Evolutionary conservation across 2,888 invertebrate genomes (phyloP).

Genomic region (Drosophila limbata): DNA sequence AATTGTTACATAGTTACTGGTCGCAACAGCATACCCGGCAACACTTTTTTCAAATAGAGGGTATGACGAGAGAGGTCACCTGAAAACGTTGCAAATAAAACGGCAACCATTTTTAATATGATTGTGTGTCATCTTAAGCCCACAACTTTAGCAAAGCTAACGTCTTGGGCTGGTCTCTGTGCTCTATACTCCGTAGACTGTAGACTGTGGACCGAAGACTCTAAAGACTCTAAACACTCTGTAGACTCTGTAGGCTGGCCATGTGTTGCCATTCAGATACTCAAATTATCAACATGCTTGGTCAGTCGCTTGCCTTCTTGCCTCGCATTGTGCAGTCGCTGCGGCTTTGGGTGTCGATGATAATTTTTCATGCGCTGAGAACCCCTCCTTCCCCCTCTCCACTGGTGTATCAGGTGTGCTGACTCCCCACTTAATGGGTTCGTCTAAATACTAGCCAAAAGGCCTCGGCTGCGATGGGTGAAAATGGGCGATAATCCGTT

Average conservation of each 20-base stretch:
- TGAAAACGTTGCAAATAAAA: slow-evolving; percentile 80
- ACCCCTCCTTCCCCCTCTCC: slow-evolving; percentile 21
- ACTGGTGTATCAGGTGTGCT: slow-evolving; percentile 43
- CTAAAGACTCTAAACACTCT: slow-evolving; percentile 9
- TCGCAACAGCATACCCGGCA: not conserved
- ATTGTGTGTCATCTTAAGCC: slow-evolving; percentile 83
- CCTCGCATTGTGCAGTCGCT: slow-evolving; percentile 58
- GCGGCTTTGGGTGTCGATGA: slow-evolving; percentile 75
- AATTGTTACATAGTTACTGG: not conserved
- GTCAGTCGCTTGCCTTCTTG: slow-evolving; percentile 16
- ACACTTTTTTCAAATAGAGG: not conserved
- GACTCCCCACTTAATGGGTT: slow-evolving; percentile 70
- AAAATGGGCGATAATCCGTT: slow-evolving; percentile 82
- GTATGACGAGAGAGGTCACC: slow-evolving; percentile 68
- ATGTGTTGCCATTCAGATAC: slow-evolving; percentile 77
- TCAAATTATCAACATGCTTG: slow-evolving; percentile 78
- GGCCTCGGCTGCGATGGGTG: slow-evolving; percentile 49
- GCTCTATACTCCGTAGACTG: slow-evolving; percentile 26
- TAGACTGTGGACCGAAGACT: slow-evolving; percentile 10
- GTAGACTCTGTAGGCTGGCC: slow-evolving; percentile 20
- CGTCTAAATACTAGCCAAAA: slow-evolving; percentile 74
- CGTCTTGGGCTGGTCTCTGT: slow-evolving; percentile 20
- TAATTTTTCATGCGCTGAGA: slow-evolving; percentile 78
- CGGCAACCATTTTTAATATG: slow-evolving; percentile 83
- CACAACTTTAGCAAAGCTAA: slow-evolving; percentile 55